Evolutionary conservation across 2,888 invertebrate species (phyloP), one percentile per base, ranked within the genome.

Genomic region (Mycalesis mineus): DNA sequence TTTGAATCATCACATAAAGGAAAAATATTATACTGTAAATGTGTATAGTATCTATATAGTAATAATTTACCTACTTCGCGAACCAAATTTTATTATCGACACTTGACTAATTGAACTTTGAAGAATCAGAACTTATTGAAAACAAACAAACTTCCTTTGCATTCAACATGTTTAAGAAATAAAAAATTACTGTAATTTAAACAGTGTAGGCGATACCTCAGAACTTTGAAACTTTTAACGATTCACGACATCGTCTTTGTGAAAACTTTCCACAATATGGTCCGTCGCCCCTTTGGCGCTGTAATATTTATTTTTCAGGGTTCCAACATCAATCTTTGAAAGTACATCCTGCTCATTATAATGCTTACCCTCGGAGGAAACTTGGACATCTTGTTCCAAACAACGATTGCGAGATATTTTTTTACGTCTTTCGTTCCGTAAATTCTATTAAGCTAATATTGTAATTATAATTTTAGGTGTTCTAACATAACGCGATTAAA

Each of bases 141-240:
- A 7, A 3, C 9, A 33, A 6, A n/a, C n/a, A n/a, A n/a, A n/a
- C n/a, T n/a, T n/a, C n/a, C n/a, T 22, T 22, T 11, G 11, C 4
- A 11, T 11, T 7, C 11, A 36, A 36, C 33, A 36, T 11, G 11
- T 36, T 0, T 11, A 36, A 11, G 9, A 11, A 36, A 3, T 6
- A 15, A 11, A 33, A 31, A 15, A 15, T 11, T 6, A 47, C 31
- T 13, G 31, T 31, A 0, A 31, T 31, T 31, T 45, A 31, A 31
- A 31, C 29, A n/a, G 11, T 3, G 44, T 44, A 44, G 13, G 3
- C 13, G 8, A 44, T 44, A 44, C n/a, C 29, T 5, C 15, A 15
- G 33, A 31, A 47, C 33, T 33, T 22, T 47, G 9, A 33, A 47
- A 47, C 31, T 47, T 47, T 47, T 47, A 47, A 47, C 47, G 33